Conservation (phyloP, 2,113 vertebrate genomes). For the Syngnathus typhle region DNA sequence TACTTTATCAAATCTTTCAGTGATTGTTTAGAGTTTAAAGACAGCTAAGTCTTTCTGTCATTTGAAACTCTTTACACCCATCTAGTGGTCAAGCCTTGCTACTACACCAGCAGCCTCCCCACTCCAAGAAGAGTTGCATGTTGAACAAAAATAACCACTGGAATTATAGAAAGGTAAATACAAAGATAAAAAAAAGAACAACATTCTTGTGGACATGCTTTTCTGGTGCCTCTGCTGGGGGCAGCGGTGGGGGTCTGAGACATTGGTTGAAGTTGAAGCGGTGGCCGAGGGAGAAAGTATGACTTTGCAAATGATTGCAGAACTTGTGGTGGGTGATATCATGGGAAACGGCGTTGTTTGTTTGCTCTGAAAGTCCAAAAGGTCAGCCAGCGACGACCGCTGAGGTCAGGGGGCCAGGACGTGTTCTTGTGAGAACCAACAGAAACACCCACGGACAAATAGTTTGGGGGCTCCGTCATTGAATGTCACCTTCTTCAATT, state of each 20-base stretch:
- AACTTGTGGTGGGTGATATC: conserved; percentile 6
- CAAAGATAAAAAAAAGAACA: background rate
- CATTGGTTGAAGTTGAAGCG: background rate
- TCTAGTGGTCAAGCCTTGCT: conserved; percentile 29
- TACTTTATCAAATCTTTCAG: background rate
- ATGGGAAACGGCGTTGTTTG: conserved; percentile 36
- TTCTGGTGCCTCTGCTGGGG: background rate
- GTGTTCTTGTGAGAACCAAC: conserved; percentile 53
- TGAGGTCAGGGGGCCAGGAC: conserved; percentile 29
- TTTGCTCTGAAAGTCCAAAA: conserved; percentile 13
- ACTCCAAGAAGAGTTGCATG: background rate
- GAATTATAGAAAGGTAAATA: background rate
- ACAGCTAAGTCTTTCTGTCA: background rate
- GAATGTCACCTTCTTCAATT: background rate
- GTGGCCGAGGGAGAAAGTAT: background rate
- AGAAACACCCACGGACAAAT: conserved; percentile 36
- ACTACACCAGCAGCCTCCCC: background rate
- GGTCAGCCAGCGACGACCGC: conserved; percentile 32
- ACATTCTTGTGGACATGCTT: background rate
- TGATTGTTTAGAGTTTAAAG: background rate
- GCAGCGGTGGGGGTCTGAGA: background rate
- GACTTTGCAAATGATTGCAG: conserved; percentile 23
- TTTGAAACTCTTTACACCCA: conserved; percentile 24
- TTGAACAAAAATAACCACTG: background rate
- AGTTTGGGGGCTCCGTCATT: conserved; percentile 1